These are phyloP conservation scores for Elephas maximus DNA, from an alignment of 2,113 vertebrate species.

Conservation along the genomic window DNA sequence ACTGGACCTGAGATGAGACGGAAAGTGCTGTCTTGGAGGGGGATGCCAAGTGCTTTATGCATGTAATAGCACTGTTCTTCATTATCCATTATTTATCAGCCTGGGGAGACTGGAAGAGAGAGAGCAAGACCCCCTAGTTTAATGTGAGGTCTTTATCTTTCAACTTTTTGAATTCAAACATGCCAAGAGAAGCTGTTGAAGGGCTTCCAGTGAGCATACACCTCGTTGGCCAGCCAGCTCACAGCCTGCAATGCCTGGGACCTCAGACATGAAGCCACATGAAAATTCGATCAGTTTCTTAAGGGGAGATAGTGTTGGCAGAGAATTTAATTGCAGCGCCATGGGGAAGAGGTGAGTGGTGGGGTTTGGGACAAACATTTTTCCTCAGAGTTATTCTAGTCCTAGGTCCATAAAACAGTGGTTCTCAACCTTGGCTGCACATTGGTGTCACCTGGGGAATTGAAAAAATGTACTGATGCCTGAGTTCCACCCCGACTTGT, in stretches of 20 bases:
- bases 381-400: neutral
- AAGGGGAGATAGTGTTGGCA: neutral
- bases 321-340: neutral
- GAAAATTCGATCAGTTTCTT: neutral
- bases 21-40: conserved; percentile 69
- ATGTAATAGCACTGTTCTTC: conserved; percentile 75
- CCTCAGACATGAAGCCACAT: neutral
- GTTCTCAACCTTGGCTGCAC: neutral
- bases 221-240: neutral
- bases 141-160: conserved; percentile 78
- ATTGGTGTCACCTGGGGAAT: neutral
- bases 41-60: conserved; percentile 82
- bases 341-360: neutral
- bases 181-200: conserved; percentile 39
- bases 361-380: neutral
- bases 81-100: conserved; percentile 89
- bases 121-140: conserved; percentile 78
- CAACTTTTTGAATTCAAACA: conserved; percentile 60
- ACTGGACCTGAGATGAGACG: conserved; percentile 79
- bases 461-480: neutral
- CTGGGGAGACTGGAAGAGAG: conserved; percentile 74
- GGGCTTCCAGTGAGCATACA: conserved; percentile 13
- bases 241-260: neutral
- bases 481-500: neutral
- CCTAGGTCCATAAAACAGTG: neutral